These are phyloP conservation scores for Brachypterus glaber DNA, from an alignment of 2,888 invertebrate genomes.

Conservation along the genomic window DNA sequence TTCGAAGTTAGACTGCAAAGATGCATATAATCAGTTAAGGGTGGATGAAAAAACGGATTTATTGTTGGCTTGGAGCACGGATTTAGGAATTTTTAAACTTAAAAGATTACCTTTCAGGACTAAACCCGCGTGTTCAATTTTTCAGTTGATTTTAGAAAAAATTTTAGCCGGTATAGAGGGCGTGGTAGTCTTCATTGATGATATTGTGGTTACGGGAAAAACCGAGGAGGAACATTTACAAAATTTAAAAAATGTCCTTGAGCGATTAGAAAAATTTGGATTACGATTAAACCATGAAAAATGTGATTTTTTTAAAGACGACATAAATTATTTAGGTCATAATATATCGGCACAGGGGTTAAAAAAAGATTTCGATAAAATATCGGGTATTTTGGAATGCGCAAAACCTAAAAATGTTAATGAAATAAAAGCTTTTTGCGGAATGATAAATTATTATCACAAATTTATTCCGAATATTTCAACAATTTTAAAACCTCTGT, in stretches of 20 bases:
- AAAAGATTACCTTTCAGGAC: conserved; percentile 31
- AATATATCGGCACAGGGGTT: conserved; percentile 27
- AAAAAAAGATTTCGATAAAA: conserved; percentile 23
- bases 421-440: conserved; percentile 27
- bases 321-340: conserved; percentile 28
- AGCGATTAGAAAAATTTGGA: conserved; percentile 20
- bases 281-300: conserved; percentile 27
- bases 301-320: conserved; percentile 24
- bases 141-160: conserved; percentile 30
- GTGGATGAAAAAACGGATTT: too few relatives aligned
- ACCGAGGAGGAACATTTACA: conserved; percentile 20
- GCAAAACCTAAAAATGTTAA: conserved; percentile 22
- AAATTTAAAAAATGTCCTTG: conserved; percentile 23
- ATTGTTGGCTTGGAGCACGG: too few relatives aligned
- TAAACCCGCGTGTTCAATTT: conserved; percentile 34
- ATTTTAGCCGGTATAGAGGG: conserved; percentile 22
- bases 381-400: conserved; percentile 24
- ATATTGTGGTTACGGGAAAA: conserved; percentile 27
- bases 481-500: background rate
- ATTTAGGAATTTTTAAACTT: conserved; percentile 2
- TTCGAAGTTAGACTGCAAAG: too few relatives aligned
- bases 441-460: conserved; percentile 34
- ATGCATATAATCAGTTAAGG: too few relatives aligned
- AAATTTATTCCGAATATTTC: conserved; percentile 27
- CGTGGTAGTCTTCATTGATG: conserved; percentile 23